A percentile compares a stretch with the other conserved stretches of the same genome.
Evolutionary conservation across 2,888 invertebrate species (phyloP).

Genomic region (Panopea generosa): DNA sequence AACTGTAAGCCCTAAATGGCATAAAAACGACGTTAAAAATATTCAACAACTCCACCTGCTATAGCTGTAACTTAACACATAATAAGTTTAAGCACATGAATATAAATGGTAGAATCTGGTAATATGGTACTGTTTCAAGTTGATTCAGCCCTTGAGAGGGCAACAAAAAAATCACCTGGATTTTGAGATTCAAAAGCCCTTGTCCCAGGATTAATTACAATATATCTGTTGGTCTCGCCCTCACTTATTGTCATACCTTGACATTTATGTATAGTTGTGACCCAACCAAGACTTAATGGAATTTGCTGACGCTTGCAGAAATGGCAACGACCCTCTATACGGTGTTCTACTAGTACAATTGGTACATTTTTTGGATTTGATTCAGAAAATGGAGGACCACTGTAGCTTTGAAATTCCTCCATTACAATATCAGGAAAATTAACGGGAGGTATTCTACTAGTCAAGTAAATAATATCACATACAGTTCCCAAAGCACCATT

Average conservation of each 20-base stretch:
- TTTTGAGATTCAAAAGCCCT: constrained; percentile 52
- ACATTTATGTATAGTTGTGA: constrained; percentile 52
- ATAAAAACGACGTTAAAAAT: too few relatives aligned
- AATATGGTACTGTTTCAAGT: constrained; percentile 16
- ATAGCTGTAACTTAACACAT: too few relatives aligned
- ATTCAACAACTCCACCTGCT: too few relatives aligned
- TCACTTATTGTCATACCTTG: constrained; percentile 57
- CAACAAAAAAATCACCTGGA: constrained; percentile 59
- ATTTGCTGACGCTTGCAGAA: constrained; percentile 46
- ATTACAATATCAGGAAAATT: constrained; percentile 56
- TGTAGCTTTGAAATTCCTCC: constrained; percentile 49
- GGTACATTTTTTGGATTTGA: constrained; percentile 39
- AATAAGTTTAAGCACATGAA: too few relatives aligned
- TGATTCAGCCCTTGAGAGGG: constrained; percentile 54
- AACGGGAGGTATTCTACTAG: constrained; percentile 24
- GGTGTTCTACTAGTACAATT: constrained; percentile 43
- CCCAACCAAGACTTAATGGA: constrained; percentile 56
- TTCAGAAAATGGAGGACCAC: constrained; percentile 38
- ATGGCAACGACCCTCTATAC: constrained; percentile 45
- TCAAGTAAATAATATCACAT: constrained; percentile 45
- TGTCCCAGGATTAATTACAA: constrained; percentile 40
- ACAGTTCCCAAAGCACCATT: constrained; percentile 60
- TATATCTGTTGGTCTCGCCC: constrained; percentile 17
- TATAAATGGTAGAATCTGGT: too few relatives aligned
- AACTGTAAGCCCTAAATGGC: too few relatives aligned